Evolutionary conservation across 2,888 invertebrate genomes (phyloP).

Genomic region (Pyralis farinalis): DNA sequence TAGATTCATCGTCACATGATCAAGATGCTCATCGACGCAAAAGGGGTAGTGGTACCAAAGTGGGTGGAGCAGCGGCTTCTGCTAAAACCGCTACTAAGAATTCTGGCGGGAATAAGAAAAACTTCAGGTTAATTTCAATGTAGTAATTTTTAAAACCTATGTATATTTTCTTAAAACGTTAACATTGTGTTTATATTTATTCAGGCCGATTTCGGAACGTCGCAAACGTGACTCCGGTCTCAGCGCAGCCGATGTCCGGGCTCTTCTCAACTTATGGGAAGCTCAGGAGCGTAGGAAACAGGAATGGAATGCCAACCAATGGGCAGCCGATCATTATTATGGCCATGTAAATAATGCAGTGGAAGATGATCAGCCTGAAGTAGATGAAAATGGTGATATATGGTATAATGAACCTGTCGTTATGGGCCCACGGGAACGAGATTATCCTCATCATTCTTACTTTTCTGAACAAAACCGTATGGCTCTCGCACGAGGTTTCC

Average conservation of each 20-base stretch:
- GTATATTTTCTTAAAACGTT: neutral
- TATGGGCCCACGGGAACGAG: constrained; percentile 62
- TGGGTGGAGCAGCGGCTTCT: constrained; percentile 68
- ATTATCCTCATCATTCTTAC: constrained; percentile 65
- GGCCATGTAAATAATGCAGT: constrained; percentile 56
- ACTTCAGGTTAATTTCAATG: constrained; percentile 50
- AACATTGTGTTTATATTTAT: constrained; percentile 13
- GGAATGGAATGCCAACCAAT: constrained; percentile 69
- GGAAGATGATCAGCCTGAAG: constrained; percentile 73
- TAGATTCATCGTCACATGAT: constrained; percentile 53
- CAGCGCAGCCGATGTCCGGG: constrained; percentile 82
- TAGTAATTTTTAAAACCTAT: constrained; percentile 10
- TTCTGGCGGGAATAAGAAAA: constrained; percentile 70
- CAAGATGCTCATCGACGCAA: constrained; percentile 59
- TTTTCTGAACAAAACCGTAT: constrained; percentile 74
- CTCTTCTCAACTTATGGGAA: constrained; percentile 82
- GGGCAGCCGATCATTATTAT: constrained; percentile 62
- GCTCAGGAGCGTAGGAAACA: constrained; percentile 79
- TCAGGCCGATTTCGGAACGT: constrained; percentile 69
- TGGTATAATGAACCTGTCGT: constrained; percentile 82
- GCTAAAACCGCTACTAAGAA: constrained; percentile 72
- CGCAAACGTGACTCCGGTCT: constrained; percentile 82
- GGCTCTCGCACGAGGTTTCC: constrained; percentile 59
- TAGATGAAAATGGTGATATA: constrained; percentile 76
- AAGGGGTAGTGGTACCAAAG: constrained; percentile 68